Evolutionary conservation across 2,797 vertebrate genomes (phyloP).

Genomic region (Chelonia mydas): DNA sequence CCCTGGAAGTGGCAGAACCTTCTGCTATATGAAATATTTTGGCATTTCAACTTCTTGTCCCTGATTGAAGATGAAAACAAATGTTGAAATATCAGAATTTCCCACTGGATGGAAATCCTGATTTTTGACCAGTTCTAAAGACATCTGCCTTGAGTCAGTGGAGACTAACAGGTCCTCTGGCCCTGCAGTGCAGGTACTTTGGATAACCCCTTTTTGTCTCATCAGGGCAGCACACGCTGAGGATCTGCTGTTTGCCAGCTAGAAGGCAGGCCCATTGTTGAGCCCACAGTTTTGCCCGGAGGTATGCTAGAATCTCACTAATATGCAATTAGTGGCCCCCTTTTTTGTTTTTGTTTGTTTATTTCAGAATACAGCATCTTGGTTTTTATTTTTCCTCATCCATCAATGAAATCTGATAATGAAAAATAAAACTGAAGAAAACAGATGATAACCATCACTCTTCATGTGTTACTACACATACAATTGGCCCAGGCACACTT

Average conservation of each 20-base stretch:
- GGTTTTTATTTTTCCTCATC: background rate
- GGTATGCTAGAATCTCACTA: background rate
- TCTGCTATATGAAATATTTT: background rate
- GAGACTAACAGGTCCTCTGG: background rate
- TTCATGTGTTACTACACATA: background rate
- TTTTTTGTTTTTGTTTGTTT: background rate
- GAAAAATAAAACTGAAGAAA: background rate
- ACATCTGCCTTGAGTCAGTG: background rate
- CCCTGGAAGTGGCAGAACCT: background rate
- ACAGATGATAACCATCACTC: background rate
- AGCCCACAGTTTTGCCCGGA: background rate
- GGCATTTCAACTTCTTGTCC: background rate
- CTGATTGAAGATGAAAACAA: background rate
- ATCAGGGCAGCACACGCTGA: background rate
- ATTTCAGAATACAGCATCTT: background rate
- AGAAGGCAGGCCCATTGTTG: background rate
- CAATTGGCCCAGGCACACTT: background rate
- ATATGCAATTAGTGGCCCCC: rapidly evolving
- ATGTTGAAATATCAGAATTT: background rate
- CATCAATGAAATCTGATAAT: background rate
- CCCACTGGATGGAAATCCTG: background rate
- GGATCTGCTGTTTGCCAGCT: background rate
- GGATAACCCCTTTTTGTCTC: background rate
- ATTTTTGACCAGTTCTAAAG: background rate
- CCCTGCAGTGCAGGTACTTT: background rate